Base-by-base conservation (phyloP, 2,113 vertebrate genomes). In the Uria aalge region DNA sequence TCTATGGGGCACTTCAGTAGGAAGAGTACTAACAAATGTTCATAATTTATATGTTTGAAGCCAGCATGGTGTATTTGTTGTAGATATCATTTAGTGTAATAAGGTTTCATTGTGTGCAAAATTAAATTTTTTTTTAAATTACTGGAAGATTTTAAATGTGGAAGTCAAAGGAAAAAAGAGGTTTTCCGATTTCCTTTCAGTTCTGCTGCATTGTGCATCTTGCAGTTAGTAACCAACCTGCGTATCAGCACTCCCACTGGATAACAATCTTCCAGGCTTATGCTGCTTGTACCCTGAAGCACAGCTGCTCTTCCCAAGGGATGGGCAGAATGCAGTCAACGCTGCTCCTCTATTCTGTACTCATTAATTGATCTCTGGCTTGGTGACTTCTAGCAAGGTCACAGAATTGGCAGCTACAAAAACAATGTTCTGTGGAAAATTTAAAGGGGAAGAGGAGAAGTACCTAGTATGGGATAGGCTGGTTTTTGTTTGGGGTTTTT, bases 381-480 rank as follows among this genome's bases (percentile, higher is more conserved):
- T 94, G 94, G 83, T 94, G 96, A 93, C 96, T 96, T 96, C 92
- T 92, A 95, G 92, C 96, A 97, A 97, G 96, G 96, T 96, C 96
- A 93, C 83, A 82, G 29, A 60, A 66, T 20, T 87, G 89, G 87
- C 93, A 92, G 88, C 86, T 85, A 53, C 32, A 41, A 71, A 91
- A 88, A 41, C 45, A 56, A 30, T 23, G 40, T 83, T 91, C 74
- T 85, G 45, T 77, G 36, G 24, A 92, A 84, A 93, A 94, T 89
- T 91, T 81, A 88, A 95, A 90, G 91, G 92, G 94, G 62, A 94
- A 96, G 83, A 90, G 38, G 62, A 85, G 57, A 85, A 94, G 69
- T 85, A 72, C 52, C 26, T 82, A 68, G 69, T 41, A 29, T 40
- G 22, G 84, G 62, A 63, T 93, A 21, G 36, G 15, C 11, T 40